Evolutionary conservation across 92 coral and sea anemone species (phyloP).

Genomic region (Parazoanthus swiftii): DNA sequence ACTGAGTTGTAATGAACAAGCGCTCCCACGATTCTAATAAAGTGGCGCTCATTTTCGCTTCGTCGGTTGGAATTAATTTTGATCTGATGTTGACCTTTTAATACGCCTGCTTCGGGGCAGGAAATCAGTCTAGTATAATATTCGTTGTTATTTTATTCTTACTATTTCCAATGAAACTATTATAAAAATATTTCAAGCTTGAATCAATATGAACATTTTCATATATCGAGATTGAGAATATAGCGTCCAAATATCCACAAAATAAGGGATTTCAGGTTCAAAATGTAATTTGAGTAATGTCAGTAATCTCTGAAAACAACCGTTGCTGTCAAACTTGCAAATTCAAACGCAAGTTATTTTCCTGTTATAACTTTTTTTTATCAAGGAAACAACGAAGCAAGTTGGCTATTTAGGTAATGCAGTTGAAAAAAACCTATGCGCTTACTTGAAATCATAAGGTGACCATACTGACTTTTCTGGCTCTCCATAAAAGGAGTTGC

Average conservation of each 20-base stretch:
- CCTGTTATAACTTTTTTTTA: neutral
- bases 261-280: neutral
- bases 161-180: constrained; percentile 19
- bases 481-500: too few relatives aligned
- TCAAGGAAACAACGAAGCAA: neutral
- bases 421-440: too few relatives aligned
- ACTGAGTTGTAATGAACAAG: constrained; percentile 18
- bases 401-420: too few relatives aligned
- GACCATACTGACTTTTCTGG: too few relatives aligned
- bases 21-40: constrained; percentile 3
- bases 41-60: constrained; percentile 20
- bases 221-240: constrained; percentile 17
- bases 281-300: constrained; percentile 8
- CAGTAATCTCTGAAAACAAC: constrained; percentile 8
- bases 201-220: constrained; percentile 1
- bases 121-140: constrained; percentile 13
- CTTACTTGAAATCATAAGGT: too few relatives aligned
- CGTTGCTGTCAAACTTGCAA: neutral
- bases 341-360: neutral
- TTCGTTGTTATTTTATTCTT: constrained; percentile 14
- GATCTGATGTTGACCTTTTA: too few relatives aligned
- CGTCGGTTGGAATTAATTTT: neutral
- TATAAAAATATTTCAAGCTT: neutral
- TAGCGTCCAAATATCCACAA: constrained; percentile 10
- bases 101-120: constrained; percentile 32